These are phyloP conservation scores for Panagrolaimus sp. DNA, from an alignment of 1,140 invertebrate genomes.

Conservation along the genomic window DNA sequence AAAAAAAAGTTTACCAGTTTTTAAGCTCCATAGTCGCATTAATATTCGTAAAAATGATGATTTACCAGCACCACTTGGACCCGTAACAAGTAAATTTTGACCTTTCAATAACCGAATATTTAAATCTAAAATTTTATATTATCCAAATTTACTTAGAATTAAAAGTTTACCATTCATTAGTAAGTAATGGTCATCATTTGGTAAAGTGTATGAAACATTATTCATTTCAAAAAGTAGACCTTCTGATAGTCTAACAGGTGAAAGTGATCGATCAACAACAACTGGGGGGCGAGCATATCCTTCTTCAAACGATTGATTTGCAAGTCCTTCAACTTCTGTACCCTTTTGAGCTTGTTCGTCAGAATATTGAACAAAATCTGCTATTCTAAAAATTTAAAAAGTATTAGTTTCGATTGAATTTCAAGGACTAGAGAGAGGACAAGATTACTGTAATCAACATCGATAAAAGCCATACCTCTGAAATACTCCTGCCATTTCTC, in stretches of 20 bases:
- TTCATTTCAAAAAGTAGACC: constrained; percentile 23
- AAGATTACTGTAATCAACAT: background rate
- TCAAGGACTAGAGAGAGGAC: no score
- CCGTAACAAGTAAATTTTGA: constrained; percentile 63
- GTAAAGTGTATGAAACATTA: constrained; percentile 26
- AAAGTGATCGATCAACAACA: background rate
- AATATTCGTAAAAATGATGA: constrained; percentile 65
- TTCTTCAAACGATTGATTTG: background rate
- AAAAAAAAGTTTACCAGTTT: constrained; percentile 35
- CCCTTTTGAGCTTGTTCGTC: background rate
- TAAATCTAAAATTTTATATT: constrained; percentile 58
- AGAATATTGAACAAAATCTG: background rate
- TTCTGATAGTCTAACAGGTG: background rate
- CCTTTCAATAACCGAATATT: constrained; percentile 60
- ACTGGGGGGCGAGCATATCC: background rate
- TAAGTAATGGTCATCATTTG: constrained; percentile 22
- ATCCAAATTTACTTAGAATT: no score
- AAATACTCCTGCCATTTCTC: constrained; percentile 63
- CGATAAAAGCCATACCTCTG: constrained; percentile 57
- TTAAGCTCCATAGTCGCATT: constrained; percentile 63
- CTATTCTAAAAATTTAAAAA: no score
- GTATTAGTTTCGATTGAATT: no score
- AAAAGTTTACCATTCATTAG: constrained; percentile 16
- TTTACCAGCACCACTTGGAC: constrained; percentile 66
- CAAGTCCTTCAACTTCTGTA: constrained; percentile 15